Percentiles rank a stretch among this genome's conserved stretches.
Evolutionary conservation across 92 coral and sea anemone genomes (phyloP).

Genomic region (Umimayanthus kanabou): DNA sequence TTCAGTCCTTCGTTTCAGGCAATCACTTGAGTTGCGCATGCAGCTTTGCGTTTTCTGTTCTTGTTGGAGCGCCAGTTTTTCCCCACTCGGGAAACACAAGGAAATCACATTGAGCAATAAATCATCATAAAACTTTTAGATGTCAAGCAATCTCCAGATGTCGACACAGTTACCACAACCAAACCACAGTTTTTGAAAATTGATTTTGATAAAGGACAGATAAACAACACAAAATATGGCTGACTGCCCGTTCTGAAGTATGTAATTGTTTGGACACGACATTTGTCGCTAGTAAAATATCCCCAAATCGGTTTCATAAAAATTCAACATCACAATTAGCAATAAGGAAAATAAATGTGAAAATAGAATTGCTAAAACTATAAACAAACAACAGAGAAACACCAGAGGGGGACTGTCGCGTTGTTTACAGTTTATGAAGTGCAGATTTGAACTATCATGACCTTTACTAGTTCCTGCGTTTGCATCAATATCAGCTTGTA

Average conservation of each 20-base stretch:
- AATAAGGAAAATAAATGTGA: background rate
- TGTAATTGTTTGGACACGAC: background rate
- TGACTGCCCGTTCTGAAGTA: background rate
- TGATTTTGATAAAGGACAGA: background rate
- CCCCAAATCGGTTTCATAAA: background rate
- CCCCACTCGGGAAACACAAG: background rate
- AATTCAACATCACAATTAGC: background rate
- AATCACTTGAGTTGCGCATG: background rate
- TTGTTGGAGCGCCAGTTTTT: background rate
- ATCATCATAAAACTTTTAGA: background rate
- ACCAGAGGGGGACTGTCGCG: background rate
- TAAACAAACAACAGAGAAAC: slow-evolving; percentile 11
- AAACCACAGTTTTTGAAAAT: background rate
- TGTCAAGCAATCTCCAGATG: background rate
- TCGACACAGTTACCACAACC: background rate
- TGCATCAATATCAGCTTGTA: too few species aligned
- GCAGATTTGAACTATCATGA: background rate
- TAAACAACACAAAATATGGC: background rate
- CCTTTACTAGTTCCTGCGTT: background rate
- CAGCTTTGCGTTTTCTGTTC: slow-evolving; percentile 9
- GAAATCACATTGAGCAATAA: background rate
- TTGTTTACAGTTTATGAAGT: background rate
- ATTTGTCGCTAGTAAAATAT: background rate
- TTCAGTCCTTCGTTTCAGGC: slow-evolving; percentile 2
- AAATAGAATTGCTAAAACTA: background rate